These are phyloP conservation scores for Phyllotis vaccarum DNA, from an alignment of 2,797 vertebrate species.

Conservation along the genomic window DNA sequence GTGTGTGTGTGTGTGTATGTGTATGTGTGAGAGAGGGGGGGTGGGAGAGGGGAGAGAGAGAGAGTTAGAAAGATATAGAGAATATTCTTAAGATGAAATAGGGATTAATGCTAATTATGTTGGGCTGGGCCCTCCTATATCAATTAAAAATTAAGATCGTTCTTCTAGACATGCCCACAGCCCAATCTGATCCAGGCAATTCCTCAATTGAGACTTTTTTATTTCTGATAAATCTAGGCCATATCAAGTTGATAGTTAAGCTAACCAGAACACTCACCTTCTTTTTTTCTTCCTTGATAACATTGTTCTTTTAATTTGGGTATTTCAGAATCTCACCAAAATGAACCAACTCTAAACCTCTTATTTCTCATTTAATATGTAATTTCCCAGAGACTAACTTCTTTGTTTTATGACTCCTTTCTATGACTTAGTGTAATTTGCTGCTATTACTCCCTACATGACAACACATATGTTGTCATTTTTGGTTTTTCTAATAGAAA, in stretches of 20 bases:
- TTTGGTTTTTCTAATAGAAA: no score
- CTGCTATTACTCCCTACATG: neutral
- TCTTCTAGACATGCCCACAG: neutral
- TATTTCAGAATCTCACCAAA: slow-evolving; percentile 13
- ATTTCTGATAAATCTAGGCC: neutral
- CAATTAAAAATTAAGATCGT: neutral
- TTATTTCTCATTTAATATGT: neutral
- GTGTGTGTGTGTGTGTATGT: neutral
- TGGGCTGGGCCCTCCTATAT: neutral
- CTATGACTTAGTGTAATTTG: neutral
- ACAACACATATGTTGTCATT: neutral
- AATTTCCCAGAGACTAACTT: neutral
- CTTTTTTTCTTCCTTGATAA: neutral
- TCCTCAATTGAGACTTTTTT: neutral
- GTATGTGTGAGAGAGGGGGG: neutral
- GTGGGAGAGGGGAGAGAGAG: neutral
- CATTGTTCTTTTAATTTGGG: neutral
- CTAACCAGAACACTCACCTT: neutral
- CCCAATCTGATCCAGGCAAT: neutral
- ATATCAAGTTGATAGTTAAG: neutral
- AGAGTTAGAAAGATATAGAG: neutral
- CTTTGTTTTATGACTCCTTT: neutral
- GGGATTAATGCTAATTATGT: neutral
- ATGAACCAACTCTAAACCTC: neutral
- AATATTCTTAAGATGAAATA: neutral